These are phyloP conservation scores for Gorsachius magnificus DNA, from an alignment of 2,797 vertebrate genomes.

Conservation along the genomic window DNA sequence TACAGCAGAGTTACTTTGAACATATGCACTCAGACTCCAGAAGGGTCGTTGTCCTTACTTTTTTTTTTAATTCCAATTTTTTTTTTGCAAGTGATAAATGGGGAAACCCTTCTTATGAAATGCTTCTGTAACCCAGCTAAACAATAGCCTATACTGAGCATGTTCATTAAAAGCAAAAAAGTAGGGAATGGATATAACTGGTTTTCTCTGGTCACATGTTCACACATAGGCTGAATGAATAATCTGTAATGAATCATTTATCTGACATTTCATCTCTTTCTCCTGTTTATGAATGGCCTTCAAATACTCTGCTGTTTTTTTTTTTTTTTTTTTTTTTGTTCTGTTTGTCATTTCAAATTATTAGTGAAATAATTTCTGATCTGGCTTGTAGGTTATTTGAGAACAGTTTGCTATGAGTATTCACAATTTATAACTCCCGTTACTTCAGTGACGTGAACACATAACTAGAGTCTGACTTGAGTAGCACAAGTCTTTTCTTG, in stretches of 20 bases:
- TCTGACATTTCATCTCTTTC: conserved; percentile 31
- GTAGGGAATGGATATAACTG: not conserved
- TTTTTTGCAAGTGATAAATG: conserved; percentile 29
- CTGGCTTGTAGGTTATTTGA: not conserved
- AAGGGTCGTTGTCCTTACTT: conserved; percentile 66
- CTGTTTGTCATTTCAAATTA: not conserved
- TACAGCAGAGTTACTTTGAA: conserved; percentile 74
- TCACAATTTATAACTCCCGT: not conserved
- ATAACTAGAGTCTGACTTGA: not conserved
- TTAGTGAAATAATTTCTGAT: conserved; percentile 21
- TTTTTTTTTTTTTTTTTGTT: not conserved
- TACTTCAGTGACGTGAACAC: not conserved
- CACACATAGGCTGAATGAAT: conserved; percentile 26
- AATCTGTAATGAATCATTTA: conserved; percentile 35
- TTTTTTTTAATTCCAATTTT: not conserved
- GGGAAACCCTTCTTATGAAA: conserved; percentile 42
- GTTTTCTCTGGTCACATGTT: conserved; percentile 25
- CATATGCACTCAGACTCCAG: conserved; percentile 67
- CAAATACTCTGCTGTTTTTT: not conserved
- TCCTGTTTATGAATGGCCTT: conserved; percentile 33
- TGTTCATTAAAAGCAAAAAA: not conserved
- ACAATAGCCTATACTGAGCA: not conserved
- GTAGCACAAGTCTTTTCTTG: not conserved
- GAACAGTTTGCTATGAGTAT: not conserved
- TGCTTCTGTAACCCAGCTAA: not conserved